Base-by-base conservation (phyloP, 2,888 invertebrate species). In the Quadroppia sp. region DNA sequence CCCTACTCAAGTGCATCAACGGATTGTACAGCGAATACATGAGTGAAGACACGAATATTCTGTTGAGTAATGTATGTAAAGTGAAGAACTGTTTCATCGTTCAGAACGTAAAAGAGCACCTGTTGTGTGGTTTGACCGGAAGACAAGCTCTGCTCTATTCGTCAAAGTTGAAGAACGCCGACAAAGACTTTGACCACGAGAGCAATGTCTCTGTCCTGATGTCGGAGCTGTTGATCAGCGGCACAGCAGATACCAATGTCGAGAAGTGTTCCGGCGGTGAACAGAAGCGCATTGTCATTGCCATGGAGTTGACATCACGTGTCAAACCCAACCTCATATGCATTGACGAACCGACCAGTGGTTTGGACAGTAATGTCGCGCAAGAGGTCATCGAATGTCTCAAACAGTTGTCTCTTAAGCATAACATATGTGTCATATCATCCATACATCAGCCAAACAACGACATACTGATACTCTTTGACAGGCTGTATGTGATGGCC, bases 291-390 rank as follows among this genome's bases (percentile, higher is more conserved):
- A 3, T 64, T 9, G 32, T n/a, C 9, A 64, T 64, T 64, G 64
- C 36, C 2, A 9, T 64, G n/a, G 32, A 64, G 20, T 36, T 64
- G n/a, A 64, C 64, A 1, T 9, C 36, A n/a, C 9, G 6, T 64
- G 2, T 36, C n/a, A 64, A 64, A 20, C 64, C 64, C 1, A 64
- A 64, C 20, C 17, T 64, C 1, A 15, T 64, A 2, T 32, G 32
- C 13, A 64, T 64, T 2, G 64, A 64, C 20, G 64, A 64, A 30
- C 64, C 36, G n/a, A 64, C 64, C 1, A 64, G 36, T 64, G 64
- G 64, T 36, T 30, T 64, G 28, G 64, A 64, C 36, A 36, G 32
- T 64, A 64, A 13, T 64, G 64, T 30, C 25, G 64, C 64, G n/a
- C 17, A 36, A 36, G 32, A 53, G 53, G 6, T 53, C 11, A 11